Conservation (phyloP, 2,888 invertebrate genomes). For the Oscheius sp. region DNA sequence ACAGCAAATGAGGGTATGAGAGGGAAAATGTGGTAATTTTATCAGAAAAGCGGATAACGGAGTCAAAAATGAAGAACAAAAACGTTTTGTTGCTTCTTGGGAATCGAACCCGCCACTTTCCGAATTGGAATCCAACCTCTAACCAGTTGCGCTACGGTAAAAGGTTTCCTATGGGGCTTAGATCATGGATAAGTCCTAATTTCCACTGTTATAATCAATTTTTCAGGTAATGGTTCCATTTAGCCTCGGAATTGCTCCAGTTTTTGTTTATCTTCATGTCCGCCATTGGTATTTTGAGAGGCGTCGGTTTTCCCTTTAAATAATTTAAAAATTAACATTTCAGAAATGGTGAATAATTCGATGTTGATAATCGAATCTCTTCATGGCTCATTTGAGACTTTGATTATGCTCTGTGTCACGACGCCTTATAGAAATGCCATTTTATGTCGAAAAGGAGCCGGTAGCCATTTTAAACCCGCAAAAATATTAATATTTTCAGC, state of each 20-base stretch:
- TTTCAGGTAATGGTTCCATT: constrained; percentile 4
- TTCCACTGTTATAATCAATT: not conserved
- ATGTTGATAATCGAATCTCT: constrained; percentile 12
- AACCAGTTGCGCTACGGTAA: no score
- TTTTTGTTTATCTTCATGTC: constrained; percentile 13
- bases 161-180: no score
- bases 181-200: no score
- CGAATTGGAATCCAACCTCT: not conserved
- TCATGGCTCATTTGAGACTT: constrained; percentile 11
- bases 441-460: not conserved
- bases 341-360: constrained; percentile 6
- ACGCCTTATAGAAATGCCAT: constrained; percentile 2
- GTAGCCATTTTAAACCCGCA: no score
- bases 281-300: constrained; percentile 17
- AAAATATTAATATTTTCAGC: no score
- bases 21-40: not conserved
- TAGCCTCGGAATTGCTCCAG: constrained; percentile 2
- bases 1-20: not conserved
- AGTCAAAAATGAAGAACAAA: not conserved
- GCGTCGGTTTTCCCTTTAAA: not conserved
- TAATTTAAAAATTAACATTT: not conserved
- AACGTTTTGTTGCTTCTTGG: not conserved
- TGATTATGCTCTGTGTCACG: constrained; percentile 11
- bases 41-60: no score
- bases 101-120: not conserved